phyloP scores from a whole-genome alignment of 2,113 vertebrate species.

The Panurus biarmicus region DNA sequence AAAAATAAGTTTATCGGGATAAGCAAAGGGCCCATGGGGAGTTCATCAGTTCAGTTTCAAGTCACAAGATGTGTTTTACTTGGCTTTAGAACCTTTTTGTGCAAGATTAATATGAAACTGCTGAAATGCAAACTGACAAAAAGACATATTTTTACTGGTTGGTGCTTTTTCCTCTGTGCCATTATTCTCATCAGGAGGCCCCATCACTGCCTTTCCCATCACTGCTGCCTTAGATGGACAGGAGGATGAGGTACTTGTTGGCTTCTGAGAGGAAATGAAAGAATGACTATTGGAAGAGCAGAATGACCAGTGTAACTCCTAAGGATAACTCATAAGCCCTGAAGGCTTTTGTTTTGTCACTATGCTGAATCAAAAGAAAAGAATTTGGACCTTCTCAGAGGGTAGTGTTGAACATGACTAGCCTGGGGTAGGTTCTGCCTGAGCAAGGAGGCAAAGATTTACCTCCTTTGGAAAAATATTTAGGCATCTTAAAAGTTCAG shows the following conservation, averaged over 20 bases:
- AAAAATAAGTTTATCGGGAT: conserved; percentile 61
- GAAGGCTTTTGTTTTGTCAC: conserved; percentile 16
- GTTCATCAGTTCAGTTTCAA: conserved; percentile 69
- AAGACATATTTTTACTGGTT: conserved; percentile 49
- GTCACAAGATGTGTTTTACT: conserved; percentile 65
- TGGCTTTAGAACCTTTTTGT: conserved; percentile 56
- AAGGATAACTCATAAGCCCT: not conserved
- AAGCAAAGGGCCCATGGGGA: conserved; percentile 41
- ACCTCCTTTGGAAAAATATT: not conserved
- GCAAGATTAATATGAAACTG: conserved; percentile 60
- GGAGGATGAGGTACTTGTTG: not conserved
- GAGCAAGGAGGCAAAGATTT: not conserved
- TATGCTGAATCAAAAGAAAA: not conserved
- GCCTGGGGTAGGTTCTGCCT: not conserved
- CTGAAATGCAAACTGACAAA: conserved; percentile 46
- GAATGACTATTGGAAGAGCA: not conserved
- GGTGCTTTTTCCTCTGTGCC: conserved; percentile 13
- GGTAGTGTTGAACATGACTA: not conserved
- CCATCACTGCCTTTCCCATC: not conserved
- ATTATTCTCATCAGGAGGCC: not conserved
- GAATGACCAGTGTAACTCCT: not conserved
- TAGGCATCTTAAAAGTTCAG: not conserved
- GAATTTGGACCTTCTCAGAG: not conserved
- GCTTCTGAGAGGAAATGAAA: not conserved
- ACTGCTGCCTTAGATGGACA: not conserved